Evolutionary conservation across 2,888 invertebrate genomes (phyloP).

Genomic region (Cremastobaeus sp.): DNA sequence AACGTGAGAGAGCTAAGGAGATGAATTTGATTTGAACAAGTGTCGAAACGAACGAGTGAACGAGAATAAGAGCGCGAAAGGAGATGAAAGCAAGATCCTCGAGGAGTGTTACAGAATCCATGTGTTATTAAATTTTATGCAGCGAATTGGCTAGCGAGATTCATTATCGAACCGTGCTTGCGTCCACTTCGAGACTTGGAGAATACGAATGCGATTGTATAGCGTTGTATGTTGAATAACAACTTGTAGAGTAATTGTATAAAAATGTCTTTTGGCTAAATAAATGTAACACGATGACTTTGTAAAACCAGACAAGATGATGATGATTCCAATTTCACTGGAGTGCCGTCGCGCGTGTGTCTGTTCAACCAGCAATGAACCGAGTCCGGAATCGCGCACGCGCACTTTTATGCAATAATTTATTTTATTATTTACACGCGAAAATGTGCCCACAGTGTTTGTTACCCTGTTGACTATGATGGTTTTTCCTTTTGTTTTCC

Average conservation of each 20-base stretch:
- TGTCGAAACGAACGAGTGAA: conserved; percentile 40
- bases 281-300: conserved; percentile 69
- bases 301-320: conserved; percentile 62
- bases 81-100: conserved; percentile 11
- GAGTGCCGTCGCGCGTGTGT: neutral
- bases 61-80: conserved; percentile 19
- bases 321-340: conserved; percentile 39
- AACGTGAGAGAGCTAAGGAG: conserved; percentile 23
- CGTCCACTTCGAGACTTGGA: conserved; percentile 59
- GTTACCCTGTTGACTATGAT: conserved; percentile 7
- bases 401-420: conserved; percentile 14
- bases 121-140: conserved; percentile 53
- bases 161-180: conserved; percentile 56
- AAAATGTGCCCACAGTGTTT: conserved; percentile 3
- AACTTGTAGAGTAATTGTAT: conserved; percentile 67
- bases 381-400: too few relatives aligned
- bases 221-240: conserved; percentile 61
- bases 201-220: conserved; percentile 61
- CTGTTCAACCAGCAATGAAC: too few relatives aligned
- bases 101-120: conserved; percentile 37
- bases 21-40: neutral
- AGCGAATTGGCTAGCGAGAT: conserved; percentile 53
- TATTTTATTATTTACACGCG: conserved; percentile 18
- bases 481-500: neutral
- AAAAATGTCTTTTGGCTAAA: conserved; percentile 67